Evolutionary conservation across 2,888 invertebrate species (phyloP).

Genomic region (Euphydryas editha): DNA sequence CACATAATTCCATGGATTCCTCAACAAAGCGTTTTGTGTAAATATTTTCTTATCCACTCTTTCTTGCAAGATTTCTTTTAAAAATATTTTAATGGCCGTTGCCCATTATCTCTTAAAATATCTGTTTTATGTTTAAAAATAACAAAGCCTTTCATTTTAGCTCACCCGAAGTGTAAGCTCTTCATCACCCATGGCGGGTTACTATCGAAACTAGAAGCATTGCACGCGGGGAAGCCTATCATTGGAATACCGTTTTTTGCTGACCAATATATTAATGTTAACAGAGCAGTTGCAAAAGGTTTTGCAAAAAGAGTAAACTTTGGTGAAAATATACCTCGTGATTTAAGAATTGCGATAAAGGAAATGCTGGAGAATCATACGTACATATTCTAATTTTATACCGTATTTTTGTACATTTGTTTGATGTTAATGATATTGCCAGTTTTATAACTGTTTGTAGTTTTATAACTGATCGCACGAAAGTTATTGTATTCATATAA

Average conservation of each 20-base stretch:
- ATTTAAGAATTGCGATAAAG: slow-evolving; percentile 50
- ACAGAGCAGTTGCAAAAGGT: slow-evolving; percentile 56
- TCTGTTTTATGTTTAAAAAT: too few relatives aligned
- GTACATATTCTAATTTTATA: background rate
- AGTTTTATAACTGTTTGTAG: too few relatives aligned
- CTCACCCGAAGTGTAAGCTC: slow-evolving; percentile 63
- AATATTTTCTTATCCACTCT: too few relatives aligned
- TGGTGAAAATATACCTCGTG: too few relatives aligned
- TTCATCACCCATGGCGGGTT: slow-evolving; percentile 73
- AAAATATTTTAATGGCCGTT: too few relatives aligned
- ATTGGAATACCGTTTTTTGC: slow-evolving; percentile 66
- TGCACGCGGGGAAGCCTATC: slow-evolving; percentile 62
- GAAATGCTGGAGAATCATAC: slow-evolving; percentile 49
- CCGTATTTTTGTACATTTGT: too few relatives aligned
- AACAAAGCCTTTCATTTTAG: slow-evolving; percentile 48
- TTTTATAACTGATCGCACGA: too few relatives aligned
- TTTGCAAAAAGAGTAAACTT: slow-evolving; percentile 53
- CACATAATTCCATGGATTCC: slow-evolving; percentile 72
- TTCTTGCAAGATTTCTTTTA: too few relatives aligned
- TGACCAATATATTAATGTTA: slow-evolving; percentile 63
- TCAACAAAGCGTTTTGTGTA: slow-evolving; percentile 62
- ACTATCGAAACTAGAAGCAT: slow-evolving; percentile 60
- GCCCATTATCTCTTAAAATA: too few relatives aligned
- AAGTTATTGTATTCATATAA: background rate
- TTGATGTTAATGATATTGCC: background rate